These are phyloP conservation scores for Alviniconcha marisindica DNA, from an alignment of 1,140 invertebrate genomes.

Conservation along the genomic window DNA sequence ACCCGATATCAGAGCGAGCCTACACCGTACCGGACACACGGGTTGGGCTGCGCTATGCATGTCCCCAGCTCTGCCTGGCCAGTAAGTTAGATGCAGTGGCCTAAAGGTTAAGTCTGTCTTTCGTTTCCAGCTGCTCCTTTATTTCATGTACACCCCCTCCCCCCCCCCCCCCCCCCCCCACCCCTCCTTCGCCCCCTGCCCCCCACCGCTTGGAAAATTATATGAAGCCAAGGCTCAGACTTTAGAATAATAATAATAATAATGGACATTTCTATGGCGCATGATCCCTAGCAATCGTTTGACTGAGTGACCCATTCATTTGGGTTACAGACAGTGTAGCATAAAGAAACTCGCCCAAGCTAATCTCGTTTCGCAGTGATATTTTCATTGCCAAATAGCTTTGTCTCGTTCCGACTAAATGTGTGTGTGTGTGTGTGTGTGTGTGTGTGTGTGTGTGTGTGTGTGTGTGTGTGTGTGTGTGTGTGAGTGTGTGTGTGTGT, in stretches of 20 bases:
- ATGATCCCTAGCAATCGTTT: too few relatives aligned
- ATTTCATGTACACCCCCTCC: not conserved
- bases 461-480: not conserved
- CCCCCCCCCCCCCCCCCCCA: not conserved
- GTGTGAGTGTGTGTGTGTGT: not conserved
- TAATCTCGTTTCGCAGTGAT: too few relatives aligned
- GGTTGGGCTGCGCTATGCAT: not conserved
- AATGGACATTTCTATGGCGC: too few relatives aligned
- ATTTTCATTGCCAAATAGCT: not conserved
- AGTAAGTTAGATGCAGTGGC: not conserved
- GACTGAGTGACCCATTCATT: too few relatives aligned
- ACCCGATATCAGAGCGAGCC: not conserved
- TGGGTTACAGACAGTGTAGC: too few relatives aligned
- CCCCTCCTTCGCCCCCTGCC: not conserved
- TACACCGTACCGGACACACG: not conserved
- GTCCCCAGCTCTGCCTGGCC: not conserved
- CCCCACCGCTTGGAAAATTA: too few relatives aligned
- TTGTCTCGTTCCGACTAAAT: not conserved
- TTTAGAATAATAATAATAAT: too few relatives aligned
- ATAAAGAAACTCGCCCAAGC: too few relatives aligned
- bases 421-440: conserved; percentile 8
- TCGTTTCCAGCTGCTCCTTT: too few relatives aligned
- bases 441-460: not conserved
- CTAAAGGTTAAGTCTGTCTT: too few relatives aligned
- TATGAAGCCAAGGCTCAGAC: too few relatives aligned